These are phyloP conservation scores for Agrochola lota DNA, from an alignment of 2,888 invertebrate species.

Conservation along the genomic window DNA sequence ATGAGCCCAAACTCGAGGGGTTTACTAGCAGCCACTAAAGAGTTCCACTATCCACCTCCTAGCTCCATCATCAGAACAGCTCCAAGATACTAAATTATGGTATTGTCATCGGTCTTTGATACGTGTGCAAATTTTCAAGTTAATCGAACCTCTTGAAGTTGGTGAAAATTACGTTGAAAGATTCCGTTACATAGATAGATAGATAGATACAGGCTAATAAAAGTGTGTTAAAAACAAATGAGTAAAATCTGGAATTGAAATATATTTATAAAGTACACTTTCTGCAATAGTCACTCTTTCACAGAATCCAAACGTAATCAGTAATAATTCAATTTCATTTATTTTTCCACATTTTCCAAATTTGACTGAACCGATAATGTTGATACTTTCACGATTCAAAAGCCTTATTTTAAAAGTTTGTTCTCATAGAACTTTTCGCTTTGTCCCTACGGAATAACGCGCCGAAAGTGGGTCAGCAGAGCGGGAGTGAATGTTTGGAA, in stretches of 20 bases:
- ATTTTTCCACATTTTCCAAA: constrained; percentile 29
- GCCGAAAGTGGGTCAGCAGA: constrained; percentile 32
- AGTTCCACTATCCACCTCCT: too few relatives aligned
- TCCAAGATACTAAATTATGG: too few relatives aligned
- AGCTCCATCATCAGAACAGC: too few relatives aligned
- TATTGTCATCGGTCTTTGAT: too few relatives aligned
- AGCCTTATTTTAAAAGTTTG: constrained; percentile 64
- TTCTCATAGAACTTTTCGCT: constrained; percentile 40
- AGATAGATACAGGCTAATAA: too few relatives aligned
- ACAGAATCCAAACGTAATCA: background rate
- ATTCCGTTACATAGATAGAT: too few relatives aligned
- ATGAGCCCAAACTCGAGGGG: too few relatives aligned
- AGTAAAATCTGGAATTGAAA: background rate
- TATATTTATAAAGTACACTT: background rate
- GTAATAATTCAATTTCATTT: constrained; percentile 17
- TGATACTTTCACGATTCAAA: constrained; percentile 49
- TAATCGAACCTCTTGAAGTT: too few relatives aligned
- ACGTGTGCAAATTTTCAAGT: too few relatives aligned
- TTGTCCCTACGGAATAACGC: constrained; percentile 43
- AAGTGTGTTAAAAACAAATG: too few relatives aligned
- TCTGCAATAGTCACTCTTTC: background rate
- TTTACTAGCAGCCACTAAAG: too few relatives aligned
- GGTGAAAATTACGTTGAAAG: too few relatives aligned
- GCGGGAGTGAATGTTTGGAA: constrained; percentile 24
- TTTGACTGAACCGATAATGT: constrained; percentile 21